A percentile compares a stretch with the other conserved stretches of the same genome.
phyloP scores from a whole-genome alignment of 2,113 vertebrate genomes.

The Albula glossodonta region DNA sequence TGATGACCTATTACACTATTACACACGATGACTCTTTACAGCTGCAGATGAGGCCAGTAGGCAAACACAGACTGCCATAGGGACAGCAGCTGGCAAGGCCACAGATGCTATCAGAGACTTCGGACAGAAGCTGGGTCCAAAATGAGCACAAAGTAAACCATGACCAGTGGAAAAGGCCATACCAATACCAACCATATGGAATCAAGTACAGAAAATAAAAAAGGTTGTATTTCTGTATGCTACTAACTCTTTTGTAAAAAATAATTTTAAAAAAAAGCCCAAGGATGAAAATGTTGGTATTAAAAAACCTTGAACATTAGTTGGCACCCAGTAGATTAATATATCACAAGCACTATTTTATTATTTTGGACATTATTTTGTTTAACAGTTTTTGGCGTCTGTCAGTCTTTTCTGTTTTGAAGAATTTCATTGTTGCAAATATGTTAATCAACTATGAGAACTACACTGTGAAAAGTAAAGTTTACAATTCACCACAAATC shows the following conservation, averaged over 20 bases:
- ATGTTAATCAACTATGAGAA: not conserved
- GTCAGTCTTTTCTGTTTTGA: not conserved
- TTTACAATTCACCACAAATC: not conserved
- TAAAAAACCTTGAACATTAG: not conserved
- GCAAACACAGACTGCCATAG: constrained; percentile 65
- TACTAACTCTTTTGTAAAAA: not conserved
- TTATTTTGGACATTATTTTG: not conserved
- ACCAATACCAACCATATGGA: not conserved
- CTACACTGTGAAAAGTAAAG: not conserved
- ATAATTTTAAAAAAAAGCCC: not conserved
- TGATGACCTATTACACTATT: not conserved
- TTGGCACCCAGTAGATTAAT: not conserved
- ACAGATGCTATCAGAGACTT: constrained; percentile 69
- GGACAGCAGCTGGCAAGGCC: constrained; percentile 65
- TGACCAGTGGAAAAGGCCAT: not conserved
- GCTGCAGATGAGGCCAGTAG: constrained; percentile 67
- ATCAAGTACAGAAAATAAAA: not conserved
- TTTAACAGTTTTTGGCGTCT: not conserved
- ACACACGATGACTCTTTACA: constrained; percentile 29
- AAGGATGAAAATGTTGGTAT: not conserved
- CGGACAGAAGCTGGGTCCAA: constrained; percentile 66
- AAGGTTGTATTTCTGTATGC: not conserved
- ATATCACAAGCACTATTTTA: not conserved
- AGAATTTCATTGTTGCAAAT: not conserved
- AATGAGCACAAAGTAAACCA: constrained; percentile 45